phyloP scores from a whole-genome alignment of 2,797 vertebrate genomes.

The Amblyraja radiata region DNA sequence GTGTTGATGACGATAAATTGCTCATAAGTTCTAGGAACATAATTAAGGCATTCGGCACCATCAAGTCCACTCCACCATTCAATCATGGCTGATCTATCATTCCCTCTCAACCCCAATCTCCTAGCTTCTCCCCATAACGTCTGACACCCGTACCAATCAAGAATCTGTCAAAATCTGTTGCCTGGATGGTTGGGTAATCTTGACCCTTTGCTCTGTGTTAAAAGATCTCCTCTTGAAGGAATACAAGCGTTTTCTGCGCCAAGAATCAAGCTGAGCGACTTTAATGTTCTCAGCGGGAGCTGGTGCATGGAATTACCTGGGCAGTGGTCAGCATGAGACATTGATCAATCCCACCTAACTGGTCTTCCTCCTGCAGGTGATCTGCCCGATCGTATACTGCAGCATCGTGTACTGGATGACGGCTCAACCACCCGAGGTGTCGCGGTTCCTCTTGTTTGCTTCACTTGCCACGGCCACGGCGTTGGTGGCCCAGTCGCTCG shows the following conservation, averaged over 20 bases:
- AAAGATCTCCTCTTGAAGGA: neutral
- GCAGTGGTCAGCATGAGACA: neutral
- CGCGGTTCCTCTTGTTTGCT: constrained; percentile 85
- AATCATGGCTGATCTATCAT: no score
- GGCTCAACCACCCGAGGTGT: constrained; percentile 81
- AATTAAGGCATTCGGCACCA: no score
- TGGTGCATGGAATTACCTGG: neutral
- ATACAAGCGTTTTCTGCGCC: fast-evolving
- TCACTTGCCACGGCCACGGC: constrained; percentile 85
- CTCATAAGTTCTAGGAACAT: no score
- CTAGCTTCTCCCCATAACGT: no score
- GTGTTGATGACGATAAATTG: no score
- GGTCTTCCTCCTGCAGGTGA: constrained; percentile 58
- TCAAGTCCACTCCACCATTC: no score
- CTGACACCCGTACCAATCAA: no score
- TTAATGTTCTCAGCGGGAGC: neutral
- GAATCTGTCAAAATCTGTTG: no score
- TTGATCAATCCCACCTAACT: neutral
- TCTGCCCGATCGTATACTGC: constrained; percentile 91
- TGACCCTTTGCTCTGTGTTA: neutral
- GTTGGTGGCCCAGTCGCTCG: constrained; percentile 89
- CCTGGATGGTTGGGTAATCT: no score
- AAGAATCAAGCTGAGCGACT: neutral
- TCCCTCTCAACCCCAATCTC: no score
- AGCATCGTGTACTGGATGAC: constrained; percentile 99